Percentiles rank a stretch among this genome's conserved stretches.
Evolutionary conservation across 2,797 vertebrate species (phyloP).

Genomic region (Enteromius fasciolatus): DNA sequence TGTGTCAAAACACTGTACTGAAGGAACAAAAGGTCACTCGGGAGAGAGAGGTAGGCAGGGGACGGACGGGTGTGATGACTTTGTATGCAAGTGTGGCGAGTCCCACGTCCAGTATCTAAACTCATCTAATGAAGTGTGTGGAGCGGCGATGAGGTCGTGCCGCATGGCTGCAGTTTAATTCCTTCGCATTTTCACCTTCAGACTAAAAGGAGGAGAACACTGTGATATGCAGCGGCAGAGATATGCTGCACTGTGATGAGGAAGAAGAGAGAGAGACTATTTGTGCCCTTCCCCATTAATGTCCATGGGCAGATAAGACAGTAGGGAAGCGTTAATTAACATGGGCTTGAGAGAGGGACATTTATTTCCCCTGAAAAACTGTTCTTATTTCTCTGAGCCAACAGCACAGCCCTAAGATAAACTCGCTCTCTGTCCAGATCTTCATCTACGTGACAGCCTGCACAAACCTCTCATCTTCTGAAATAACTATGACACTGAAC

Average conservation of each 20-base stretch:
- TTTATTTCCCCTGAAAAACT: slow-evolving; percentile 41
- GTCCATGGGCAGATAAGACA: slow-evolving; percentile 31
- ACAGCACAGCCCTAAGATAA: background rate
- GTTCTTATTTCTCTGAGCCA: slow-evolving; percentile 15
- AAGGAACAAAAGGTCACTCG: slow-evolving; percentile 43
- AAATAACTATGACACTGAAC: background rate
- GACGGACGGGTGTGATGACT: slow-evolving; percentile 10
- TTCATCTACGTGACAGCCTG: background rate
- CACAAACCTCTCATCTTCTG: background rate
- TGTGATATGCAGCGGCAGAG: slow-evolving; percentile 1
- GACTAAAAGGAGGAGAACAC: slow-evolving; percentile 40
- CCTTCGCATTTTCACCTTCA: slow-evolving; percentile 52
- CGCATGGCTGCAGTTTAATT: slow-evolving; percentile 50
- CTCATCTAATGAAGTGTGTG: slow-evolving; percentile 52
- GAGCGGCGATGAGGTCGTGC: slow-evolving; percentile 27
- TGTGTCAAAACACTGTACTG: slow-evolving; percentile 51
- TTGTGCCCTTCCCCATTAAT: slow-evolving; percentile 35
- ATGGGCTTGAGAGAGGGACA: slow-evolving; percentile 30
- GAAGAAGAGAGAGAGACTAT: slow-evolving; percentile 15
- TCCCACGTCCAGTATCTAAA: slow-evolving; percentile 46
- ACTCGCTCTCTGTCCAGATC: background rate
- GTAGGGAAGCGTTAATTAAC: slow-evolving; percentile 43
- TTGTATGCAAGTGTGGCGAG: slow-evolving; percentile 33
- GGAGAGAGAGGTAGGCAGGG: slow-evolving; percentile 13
- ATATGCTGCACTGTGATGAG: slow-evolving; percentile 5